Conservation (phyloP, 2,113 vertebrate species). For the Anguilla rostrata region DNA sequence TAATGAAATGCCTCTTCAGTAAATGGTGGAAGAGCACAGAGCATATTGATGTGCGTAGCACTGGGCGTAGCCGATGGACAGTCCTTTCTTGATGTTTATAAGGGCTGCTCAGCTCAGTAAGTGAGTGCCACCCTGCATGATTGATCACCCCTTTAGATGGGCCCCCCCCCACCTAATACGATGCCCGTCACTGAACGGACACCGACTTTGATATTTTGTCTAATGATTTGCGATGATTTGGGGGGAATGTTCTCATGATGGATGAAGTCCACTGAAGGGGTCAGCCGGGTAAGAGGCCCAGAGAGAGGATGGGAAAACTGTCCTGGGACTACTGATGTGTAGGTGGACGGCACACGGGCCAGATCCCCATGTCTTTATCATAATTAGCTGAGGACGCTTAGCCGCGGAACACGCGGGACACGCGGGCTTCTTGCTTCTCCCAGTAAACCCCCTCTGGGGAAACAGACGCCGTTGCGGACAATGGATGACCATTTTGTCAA, state of each 20-base stretch:
- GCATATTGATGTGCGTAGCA: background rate
- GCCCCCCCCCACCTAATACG: conserved; percentile 56
- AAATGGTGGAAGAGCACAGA: background rate
- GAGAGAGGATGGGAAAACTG: conserved; percentile 38
- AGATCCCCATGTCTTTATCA: conserved; percentile 34
- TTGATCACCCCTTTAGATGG: conserved; percentile 68
- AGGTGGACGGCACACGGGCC: conserved; percentile 18
- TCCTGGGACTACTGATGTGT: conserved; percentile 8
- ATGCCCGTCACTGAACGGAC: conserved; percentile 67
- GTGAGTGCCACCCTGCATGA: conserved; percentile 57
- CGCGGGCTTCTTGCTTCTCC: background rate
- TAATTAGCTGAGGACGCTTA: conserved; percentile 58
- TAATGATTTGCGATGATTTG: conserved; percentile 71
- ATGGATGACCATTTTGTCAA: conserved; percentile 58
- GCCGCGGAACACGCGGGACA: conserved; percentile 25
- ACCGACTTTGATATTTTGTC: conserved; percentile 58
- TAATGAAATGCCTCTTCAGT: background rate
- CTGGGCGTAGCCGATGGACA: background rate
- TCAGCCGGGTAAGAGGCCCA: conserved; percentile 55
- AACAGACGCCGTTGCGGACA: conserved; percentile 36
- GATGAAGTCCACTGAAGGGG: conserved; percentile 58
- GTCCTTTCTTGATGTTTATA: conserved; percentile 38
- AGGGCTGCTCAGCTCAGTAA: conserved; percentile 38
- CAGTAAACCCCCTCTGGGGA: background rate
- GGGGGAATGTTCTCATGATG: conserved; percentile 69